Conservation (phyloP, 2,113 vertebrate genomes). For the Colinus virginianus region DNA sequence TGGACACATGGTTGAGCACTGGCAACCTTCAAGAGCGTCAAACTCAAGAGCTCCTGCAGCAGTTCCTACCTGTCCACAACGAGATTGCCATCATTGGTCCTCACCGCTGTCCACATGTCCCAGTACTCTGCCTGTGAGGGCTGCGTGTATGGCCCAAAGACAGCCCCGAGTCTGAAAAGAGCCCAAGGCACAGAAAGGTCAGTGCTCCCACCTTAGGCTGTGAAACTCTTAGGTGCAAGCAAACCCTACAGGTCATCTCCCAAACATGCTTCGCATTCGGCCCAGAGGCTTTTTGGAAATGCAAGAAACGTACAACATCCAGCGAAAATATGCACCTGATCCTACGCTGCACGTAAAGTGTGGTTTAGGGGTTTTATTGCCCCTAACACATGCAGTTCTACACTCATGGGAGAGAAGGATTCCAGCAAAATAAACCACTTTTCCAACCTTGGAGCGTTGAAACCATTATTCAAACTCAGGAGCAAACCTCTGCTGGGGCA, state of each 20-base stretch:
- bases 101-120: conserved; percentile 94
- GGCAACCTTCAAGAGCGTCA: rapidly evolving
- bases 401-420: neutral
- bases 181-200: neutral
- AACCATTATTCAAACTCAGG: neutral
- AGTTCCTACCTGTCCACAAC: conserved; percentile 88
- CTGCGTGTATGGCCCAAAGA: conserved; percentile 93
- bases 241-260: neutral
- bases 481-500: neutral
- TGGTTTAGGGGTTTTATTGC: neutral
- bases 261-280: rapidly evolving
- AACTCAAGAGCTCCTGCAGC: rapidly evolving
- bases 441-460: neutral
- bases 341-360: rapidly evolving
- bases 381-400: rapidly evolving
- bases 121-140: conserved; percentile 90
- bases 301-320: neutral
- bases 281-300: neutral
- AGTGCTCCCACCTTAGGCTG: neutral
- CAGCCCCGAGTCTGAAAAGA: conserved; percentile 83
- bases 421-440: neutral
- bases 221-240: rapidly evolving
- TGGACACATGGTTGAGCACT: rapidly evolving
- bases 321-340: rapidly evolving
- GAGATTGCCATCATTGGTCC: conserved; percentile 92